These are phyloP conservation scores for Drosophila buzzatii DNA, from an alignment of 2,888 invertebrate species.

Conservation along the genomic window DNA sequence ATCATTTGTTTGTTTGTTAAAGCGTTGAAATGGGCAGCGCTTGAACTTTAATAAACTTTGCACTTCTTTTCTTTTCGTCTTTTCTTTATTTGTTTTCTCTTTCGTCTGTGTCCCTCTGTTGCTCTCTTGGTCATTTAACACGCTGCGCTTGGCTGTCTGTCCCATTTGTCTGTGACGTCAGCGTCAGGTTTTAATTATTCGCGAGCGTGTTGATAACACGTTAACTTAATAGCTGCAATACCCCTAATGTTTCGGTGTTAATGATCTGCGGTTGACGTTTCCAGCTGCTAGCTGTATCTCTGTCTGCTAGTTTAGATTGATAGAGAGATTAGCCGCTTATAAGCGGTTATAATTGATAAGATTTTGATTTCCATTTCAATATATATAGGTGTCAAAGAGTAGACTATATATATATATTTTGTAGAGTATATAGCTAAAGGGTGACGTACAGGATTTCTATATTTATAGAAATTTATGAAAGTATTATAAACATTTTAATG, in stretches of 20 bases:
- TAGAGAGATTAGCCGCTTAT: conserved; percentile 15
- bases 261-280: conserved; percentile 28
- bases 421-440: not conserved
- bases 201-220: conserved; percentile 31
- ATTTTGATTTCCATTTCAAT: not conserved
- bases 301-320: conserved; percentile 12
- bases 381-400: not conserved
- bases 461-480: not conserved
- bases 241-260: not conserved
- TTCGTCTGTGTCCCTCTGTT: conserved; percentile 35
- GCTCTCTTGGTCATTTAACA: conserved; percentile 41
- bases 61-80: conserved; percentile 44
- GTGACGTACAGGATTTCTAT: not conserved
- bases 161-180: conserved; percentile 50
- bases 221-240: conserved; percentile 17
- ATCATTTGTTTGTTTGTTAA: conserved; percentile 61
- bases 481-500: not conserved
- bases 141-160: conserved; percentile 44
- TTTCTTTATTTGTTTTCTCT: conserved; percentile 6
- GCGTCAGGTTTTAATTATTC: conserved; percentile 37
- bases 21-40: conserved; percentile 17
- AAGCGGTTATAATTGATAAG: conserved; percentile 9
- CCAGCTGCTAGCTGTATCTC: not conserved
- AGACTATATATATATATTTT: not conserved
- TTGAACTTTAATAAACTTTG: conserved; percentile 79